Evolutionary conservation across 2,797 vertebrate species (phyloP).

Genomic region (Morelia viridis): DNA sequence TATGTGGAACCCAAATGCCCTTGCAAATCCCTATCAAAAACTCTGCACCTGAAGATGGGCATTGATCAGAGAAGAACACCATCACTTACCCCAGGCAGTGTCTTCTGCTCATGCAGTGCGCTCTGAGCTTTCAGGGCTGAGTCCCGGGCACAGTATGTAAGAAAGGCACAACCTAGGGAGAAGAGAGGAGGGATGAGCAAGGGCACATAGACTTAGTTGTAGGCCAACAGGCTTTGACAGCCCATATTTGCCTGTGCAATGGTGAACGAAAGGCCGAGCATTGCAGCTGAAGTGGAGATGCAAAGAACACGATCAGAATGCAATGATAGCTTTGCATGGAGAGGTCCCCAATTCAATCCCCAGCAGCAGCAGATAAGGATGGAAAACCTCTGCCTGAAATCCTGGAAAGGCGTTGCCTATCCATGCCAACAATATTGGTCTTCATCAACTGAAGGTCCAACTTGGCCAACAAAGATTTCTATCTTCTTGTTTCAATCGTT

Average conservation of each 20-base stretch:
- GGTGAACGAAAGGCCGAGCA: neutral
- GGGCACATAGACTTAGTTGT: neutral
- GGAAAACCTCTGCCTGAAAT: neutral
- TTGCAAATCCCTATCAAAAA: neutral
- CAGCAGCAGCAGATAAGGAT: neutral
- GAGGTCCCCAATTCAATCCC: neutral
- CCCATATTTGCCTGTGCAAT: neutral
- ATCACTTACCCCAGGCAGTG: constrained; percentile 89
- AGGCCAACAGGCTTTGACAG: neutral
- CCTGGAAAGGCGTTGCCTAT: neutral
- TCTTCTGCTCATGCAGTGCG: constrained; percentile 92
- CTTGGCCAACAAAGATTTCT: neutral
- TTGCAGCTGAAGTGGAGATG: neutral
- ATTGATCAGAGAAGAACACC: neutral
- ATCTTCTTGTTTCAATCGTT: neutral
- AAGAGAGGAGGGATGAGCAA: constrained; percentile 16
- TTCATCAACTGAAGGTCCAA: neutral
- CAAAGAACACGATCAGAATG: neutral
- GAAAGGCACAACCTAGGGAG: constrained; percentile 89
- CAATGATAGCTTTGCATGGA: neutral
- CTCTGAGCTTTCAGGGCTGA: constrained; percentile 94
- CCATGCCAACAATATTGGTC: neutral
- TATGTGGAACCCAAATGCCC: neutral
- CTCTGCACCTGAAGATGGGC: neutral
- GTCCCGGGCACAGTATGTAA: constrained; percentile 94